phyloP scores from a whole-genome alignment of 1,140 invertebrate species.

The Plodia interpunctella region DNA sequence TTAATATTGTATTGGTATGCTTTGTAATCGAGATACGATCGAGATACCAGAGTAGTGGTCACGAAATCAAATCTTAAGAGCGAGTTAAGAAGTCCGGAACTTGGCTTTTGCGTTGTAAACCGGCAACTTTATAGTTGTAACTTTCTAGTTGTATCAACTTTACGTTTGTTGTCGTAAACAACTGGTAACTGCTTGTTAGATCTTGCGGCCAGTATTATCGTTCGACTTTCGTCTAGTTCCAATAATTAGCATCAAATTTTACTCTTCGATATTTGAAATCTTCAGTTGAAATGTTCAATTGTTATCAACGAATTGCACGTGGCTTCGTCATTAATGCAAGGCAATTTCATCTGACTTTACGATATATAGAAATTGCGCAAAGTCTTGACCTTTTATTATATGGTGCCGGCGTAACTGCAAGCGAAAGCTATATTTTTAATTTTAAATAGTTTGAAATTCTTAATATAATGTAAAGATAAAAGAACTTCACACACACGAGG shows the following conservation, averaged over 20 bases:
- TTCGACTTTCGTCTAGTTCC: neutral
- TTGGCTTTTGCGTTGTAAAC: constrained; percentile 21
- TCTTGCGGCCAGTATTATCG: constrained; percentile 18
- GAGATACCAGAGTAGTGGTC: neutral
- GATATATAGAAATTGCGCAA: no score
- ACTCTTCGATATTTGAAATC: neutral
- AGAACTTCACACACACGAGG: no score
- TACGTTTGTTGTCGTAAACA: constrained; percentile 24
- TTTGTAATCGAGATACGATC: neutral
- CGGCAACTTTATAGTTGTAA: constrained; percentile 26
- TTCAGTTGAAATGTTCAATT: neutral
- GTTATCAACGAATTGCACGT: no score
- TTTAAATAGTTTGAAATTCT: no score
- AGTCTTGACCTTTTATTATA: no score
- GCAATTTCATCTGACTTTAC: no score
- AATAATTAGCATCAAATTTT: neutral
- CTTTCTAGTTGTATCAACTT: constrained; percentile 21
- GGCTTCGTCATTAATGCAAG: no score
- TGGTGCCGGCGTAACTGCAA: no score
- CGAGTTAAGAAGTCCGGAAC: constrained; percentile 24
- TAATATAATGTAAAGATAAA: no score
- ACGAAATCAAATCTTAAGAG: constrained; percentile 26
- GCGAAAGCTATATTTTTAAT: no score
- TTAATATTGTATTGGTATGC: no score
- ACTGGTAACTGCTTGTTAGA: constrained; percentile 30